Conservation (phyloP, 30 jellyfish, hydroid and myxozoan species). For the Pseudorhiza aurosa region DNA sequence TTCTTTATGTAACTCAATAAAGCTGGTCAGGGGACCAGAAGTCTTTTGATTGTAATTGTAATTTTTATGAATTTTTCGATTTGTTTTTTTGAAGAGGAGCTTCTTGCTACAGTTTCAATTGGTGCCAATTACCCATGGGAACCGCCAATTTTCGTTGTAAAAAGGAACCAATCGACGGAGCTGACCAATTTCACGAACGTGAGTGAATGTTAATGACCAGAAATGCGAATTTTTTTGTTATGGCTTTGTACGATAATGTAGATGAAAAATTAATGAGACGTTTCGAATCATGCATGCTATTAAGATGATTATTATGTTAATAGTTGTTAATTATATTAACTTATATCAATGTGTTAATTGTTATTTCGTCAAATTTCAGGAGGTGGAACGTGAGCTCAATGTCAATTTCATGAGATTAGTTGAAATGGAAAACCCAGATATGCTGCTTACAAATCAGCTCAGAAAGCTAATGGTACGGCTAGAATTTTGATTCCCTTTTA, state of each 20-base stretch:
- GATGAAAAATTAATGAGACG: too few species aligned
- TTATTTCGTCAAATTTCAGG: too few species aligned
- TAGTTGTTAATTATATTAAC: too few species aligned
- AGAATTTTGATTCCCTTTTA: too few species aligned
- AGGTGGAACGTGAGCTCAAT: conserved; percentile 2
- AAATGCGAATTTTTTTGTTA: not conserved
- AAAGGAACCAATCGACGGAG: not conserved
- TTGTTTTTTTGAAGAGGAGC: conserved; percentile 41
- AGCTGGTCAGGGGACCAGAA: too few species aligned
- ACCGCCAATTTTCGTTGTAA: conserved; percentile 64
- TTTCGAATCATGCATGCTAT: too few species aligned
- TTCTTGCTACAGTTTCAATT: conserved; percentile 63
- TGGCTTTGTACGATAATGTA: not conserved
- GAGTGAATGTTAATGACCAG: too few species aligned
- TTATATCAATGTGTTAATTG: too few species aligned
- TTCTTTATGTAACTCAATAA: too few species aligned
- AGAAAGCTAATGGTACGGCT: not conserved
- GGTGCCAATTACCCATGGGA: conserved; percentile 71
- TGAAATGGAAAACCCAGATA: not conserved
- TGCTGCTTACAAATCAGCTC: not conserved
- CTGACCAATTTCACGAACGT: conserved; percentile 9
- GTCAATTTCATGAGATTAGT: not conserved
- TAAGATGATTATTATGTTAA: too few species aligned
- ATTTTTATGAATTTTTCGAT: not conserved
- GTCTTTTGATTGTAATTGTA: too few species aligned